Evolutionary conservation across 1,140 invertebrate species (phyloP).

Genomic region (Arion vulgaris): DNA sequence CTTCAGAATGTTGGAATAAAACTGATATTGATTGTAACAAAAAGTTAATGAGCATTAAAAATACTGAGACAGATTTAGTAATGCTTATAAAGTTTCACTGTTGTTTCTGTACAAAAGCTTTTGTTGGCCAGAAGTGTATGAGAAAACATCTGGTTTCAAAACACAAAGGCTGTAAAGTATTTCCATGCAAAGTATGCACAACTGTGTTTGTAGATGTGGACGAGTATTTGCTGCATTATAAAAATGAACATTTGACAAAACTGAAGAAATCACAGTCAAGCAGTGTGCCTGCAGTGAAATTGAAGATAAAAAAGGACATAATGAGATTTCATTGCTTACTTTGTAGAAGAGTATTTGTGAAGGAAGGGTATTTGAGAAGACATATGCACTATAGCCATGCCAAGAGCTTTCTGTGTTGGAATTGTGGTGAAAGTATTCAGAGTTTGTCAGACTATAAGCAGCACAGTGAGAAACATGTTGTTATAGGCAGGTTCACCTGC

Average conservation of each 20-base stretch:
- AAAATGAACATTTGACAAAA: background rate
- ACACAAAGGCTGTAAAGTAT: background rate
- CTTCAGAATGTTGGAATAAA: background rate
- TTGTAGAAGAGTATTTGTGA: background rate
- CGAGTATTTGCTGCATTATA: background rate
- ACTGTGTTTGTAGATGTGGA: background rate
- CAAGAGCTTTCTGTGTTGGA: background rate
- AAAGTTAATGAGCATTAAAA: background rate
- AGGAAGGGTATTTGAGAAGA: background rate
- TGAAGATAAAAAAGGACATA: background rate
- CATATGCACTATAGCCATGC: background rate
- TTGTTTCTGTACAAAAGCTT: background rate
- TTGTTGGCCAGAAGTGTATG: background rate
- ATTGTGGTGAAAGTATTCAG: background rate
- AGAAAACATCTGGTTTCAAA: background rate
- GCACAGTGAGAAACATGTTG: conserved; percentile 1
- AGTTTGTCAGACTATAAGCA: conserved; percentile 11
- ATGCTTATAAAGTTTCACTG: background rate
- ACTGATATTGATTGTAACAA: background rate
- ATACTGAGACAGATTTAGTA: background rate
- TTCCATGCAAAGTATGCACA: background rate
- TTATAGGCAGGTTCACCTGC: background rate
- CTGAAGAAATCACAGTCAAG: too few species aligned
- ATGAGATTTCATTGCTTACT: background rate
- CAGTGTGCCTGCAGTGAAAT: background rate